phyloP scores from a whole-genome alignment of 2,797 vertebrate genomes.

The Chelonia mydas region DNA sequence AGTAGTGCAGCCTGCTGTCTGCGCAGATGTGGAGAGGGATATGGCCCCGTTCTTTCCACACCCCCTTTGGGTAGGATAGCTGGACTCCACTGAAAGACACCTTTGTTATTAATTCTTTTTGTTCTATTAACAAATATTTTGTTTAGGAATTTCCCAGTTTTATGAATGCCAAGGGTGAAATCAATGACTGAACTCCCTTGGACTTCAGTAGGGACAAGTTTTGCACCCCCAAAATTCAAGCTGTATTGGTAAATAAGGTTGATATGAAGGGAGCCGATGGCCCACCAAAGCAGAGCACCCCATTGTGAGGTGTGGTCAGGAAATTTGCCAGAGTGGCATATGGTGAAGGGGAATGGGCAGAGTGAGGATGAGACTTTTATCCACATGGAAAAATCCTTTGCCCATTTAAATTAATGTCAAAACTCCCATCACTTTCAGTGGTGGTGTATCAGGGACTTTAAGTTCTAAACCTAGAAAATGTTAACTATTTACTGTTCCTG shows the following conservation, averaged over 20 bases:
- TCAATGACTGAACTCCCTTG: not conserved
- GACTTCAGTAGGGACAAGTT: not conserved
- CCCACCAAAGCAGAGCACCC: not conserved
- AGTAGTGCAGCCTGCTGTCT: not conserved
- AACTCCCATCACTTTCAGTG: not conserved
- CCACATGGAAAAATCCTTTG: not conserved
- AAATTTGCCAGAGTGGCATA: not conserved
- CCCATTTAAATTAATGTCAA: not conserved
- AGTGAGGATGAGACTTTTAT: not conserved
- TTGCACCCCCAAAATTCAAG: not conserved
- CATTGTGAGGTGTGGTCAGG: not conserved
- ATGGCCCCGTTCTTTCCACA: not conserved
- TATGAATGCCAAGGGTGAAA: not conserved
- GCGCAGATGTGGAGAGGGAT: not conserved
- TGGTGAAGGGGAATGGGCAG: not conserved
- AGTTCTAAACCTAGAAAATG: not conserved
- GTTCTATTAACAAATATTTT: not conserved
- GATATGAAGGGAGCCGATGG: not conserved
- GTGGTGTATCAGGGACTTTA: not conserved
- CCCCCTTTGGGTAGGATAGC: not conserved
- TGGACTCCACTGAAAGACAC: not conserved
- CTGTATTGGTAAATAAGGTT: not conserved
- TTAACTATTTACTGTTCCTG: not conserved
- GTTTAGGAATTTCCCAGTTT: not conserved
- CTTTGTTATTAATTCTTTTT: not conserved